phyloP scores from a whole-genome alignment of 1,140 invertebrate genomes.

The Drosophila nasuta region DNA sequence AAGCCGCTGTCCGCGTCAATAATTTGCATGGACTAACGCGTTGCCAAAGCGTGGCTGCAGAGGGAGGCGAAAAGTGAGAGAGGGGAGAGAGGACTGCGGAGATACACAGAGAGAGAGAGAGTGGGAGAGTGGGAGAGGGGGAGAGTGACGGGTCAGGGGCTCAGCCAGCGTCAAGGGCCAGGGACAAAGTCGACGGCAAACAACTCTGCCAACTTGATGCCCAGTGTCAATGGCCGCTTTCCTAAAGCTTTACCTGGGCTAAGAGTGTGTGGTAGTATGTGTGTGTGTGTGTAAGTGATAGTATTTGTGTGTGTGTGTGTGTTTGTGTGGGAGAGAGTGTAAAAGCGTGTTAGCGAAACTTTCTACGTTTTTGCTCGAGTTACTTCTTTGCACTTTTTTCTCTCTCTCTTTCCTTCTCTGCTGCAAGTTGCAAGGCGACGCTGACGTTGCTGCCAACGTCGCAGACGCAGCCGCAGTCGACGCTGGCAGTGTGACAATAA shows the following conservation, averaged over 20 bases:
- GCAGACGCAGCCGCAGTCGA: conserved; percentile 12
- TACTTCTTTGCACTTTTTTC: conserved; percentile 59
- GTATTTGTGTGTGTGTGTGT: conserved; percentile 7
- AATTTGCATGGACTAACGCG: conserved; percentile 75
- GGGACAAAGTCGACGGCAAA: conserved; percentile 38
- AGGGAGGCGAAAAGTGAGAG: not conserved
- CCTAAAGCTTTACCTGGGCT: conserved; percentile 49
- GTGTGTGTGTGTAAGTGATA: conserved; percentile 21
- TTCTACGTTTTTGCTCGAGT: conserved; percentile 70
- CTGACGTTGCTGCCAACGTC: not conserved
- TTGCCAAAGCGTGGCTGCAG: conserved; percentile 8
- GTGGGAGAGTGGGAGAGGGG: not conserved
- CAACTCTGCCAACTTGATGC: conserved; percentile 46
- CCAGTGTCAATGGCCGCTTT: conserved; percentile 68
- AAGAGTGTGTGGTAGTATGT: conserved; percentile 26
- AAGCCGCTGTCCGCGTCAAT: conserved; percentile 75
- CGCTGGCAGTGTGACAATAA: conserved; percentile 71
- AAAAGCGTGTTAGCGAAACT: conserved; percentile 74
- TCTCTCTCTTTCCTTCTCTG: conserved; percentile 2
- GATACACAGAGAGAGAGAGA: not conserved
- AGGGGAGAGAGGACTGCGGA: not conserved
- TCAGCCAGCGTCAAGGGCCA: conserved; percentile 16
- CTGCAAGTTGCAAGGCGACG: conserved; percentile 31
- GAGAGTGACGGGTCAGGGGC: not conserved
- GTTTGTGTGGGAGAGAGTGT: conserved; percentile 55